Percentiles rank a stretch among this genome's conserved stretches.
phyloP scores from a whole-genome alignment of 1,140 invertebrate species.

The Drosophila ohnishii region DNA sequence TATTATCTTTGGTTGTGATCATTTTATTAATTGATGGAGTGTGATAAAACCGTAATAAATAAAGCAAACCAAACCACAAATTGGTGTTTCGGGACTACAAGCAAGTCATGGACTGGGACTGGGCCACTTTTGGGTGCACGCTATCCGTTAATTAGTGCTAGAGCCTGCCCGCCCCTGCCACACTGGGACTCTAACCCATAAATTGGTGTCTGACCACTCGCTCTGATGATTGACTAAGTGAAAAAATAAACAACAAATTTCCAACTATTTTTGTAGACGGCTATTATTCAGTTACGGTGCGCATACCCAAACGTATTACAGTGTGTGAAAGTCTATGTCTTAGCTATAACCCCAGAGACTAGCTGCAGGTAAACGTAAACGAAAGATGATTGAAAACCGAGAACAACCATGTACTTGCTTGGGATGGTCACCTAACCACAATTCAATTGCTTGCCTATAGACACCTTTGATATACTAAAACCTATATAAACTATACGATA shows the following conservation, averaged over 20 bases:
- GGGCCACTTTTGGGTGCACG: constrained; percentile 54
- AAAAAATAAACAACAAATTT: constrained; percentile 55
- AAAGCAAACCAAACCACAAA: constrained; percentile 27
- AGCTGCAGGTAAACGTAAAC: constrained; percentile 54
- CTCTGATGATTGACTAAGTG: constrained; percentile 30
- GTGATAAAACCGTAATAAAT: constrained; percentile 24
- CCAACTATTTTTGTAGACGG: constrained; percentile 70
- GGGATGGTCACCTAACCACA: constrained; percentile 48
- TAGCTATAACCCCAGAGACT: constrained; percentile 67
- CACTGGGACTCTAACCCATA: constrained; percentile 5
- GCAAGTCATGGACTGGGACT: constrained; percentile 66
- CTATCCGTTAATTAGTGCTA: constrained; percentile 47
- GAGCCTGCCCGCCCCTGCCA: constrained; percentile 4
- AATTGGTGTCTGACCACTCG: constrained; percentile 18
- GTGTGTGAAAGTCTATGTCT: constrained; percentile 79
- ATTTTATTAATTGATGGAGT: constrained; percentile 46
- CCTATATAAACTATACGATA: constrained; percentile 31
- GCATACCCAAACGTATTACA: constrained; percentile 79
- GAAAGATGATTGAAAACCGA: constrained; percentile 27
- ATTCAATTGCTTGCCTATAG: constrained; percentile 59
- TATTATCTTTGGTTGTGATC: constrained; percentile 48
- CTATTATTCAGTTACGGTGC: constrained; percentile 78
- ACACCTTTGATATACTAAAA: constrained; percentile 50
- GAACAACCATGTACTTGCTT: constrained; percentile 70
- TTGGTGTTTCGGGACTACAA: constrained; percentile 62